Percentiles rank a stretch among this genome's conserved stretches.
Conservation (phyloP, 2,888 invertebrate species). For the Diabrotica balteata region DNA sequence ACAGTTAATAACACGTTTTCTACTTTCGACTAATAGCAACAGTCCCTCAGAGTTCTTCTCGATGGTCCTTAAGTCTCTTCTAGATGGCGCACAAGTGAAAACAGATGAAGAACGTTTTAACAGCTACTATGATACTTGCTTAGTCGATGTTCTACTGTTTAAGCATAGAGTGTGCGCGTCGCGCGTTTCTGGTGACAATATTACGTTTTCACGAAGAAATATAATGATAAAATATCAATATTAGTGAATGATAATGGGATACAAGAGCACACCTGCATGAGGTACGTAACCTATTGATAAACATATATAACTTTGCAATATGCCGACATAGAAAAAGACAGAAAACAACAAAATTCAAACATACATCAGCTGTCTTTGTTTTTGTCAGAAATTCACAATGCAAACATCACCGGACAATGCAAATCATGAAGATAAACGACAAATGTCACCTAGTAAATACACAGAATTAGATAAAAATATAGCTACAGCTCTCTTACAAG, state of each 20-base stretch:
- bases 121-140: slow-evolving; percentile 55
- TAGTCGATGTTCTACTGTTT: slow-evolving; percentile 63
- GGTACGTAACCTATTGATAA: slow-evolving; percentile 17
- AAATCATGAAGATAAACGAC: slow-evolving; percentile 22
- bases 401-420: slow-evolving; percentile 38
- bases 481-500: slow-evolving; percentile 64
- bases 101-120: slow-evolving; percentile 53
- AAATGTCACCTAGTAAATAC: slow-evolving; percentile 42
- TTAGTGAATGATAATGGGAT: slow-evolving; percentile 20
- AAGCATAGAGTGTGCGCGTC: slow-evolving; percentile 68
- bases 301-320: slow-evolving; percentile 2
- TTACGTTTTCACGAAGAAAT: slow-evolving; percentile 19
- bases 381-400: slow-evolving; percentile 29
- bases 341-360: slow-evolving; percentile 9
- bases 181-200: slow-evolving; percentile 54
- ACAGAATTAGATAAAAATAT: slow-evolving; percentile 28
- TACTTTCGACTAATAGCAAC: slow-evolving; percentile 22
- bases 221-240: slow-evolving; percentile 1
- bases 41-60: slow-evolving; percentile 22
- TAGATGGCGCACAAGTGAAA: slow-evolving; percentile 59
- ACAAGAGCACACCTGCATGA: slow-evolving; percentile 16
- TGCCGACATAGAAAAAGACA: slow-evolving; percentile 13
- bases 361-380: slow-evolving; percentile 9
- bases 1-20: slow-evolving; percentile 24
- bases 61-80: slow-evolving; percentile 36